Conservation (phyloP, 2,113 vertebrate species). For the Bufo bufo region DNA sequence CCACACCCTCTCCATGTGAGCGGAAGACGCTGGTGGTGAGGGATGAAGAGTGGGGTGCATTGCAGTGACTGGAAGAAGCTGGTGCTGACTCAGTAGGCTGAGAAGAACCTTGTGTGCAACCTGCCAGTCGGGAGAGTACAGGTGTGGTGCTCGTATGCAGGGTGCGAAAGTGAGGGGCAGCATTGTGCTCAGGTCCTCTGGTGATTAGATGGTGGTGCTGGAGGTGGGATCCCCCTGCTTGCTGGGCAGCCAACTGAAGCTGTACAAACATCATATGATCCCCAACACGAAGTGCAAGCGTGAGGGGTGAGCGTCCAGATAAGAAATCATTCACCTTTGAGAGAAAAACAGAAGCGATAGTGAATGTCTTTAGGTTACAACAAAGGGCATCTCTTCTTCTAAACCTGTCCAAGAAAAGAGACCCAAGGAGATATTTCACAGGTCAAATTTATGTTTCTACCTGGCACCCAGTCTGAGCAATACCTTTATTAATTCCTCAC, state of each 20-base stretch:
- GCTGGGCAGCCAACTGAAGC: slow-evolving; percentile 94
- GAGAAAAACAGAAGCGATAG: slow-evolving; percentile 52
- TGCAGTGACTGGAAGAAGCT: slow-evolving; percentile 75
- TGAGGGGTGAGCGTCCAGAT: slow-evolving; percentile 94
- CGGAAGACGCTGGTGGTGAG: slow-evolving; percentile 82
- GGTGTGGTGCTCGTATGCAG: slow-evolving; percentile 60
- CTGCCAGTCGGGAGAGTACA: slow-evolving; percentile 66
- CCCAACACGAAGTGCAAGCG: slow-evolving; percentile 91
- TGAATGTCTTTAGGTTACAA: background rate
- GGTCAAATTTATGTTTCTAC: background rate
- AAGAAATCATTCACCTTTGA: slow-evolving; percentile 95
- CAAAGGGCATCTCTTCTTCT: background rate
- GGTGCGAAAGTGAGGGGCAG: slow-evolving; percentile 65
- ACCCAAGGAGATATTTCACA: background rate
- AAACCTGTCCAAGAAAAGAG: background rate
- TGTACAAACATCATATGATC: slow-evolving; percentile 99
- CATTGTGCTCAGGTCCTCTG: slow-evolving; percentile 71
- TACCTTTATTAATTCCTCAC: background rate
- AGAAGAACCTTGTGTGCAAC: slow-evolving; percentile 65
- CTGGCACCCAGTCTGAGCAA: background rate
- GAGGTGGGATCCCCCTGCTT: slow-evolving; percentile 78
- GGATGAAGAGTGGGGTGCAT: slow-evolving; percentile 75
- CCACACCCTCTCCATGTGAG: slow-evolving; percentile 79
- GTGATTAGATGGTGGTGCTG: slow-evolving; percentile 87
- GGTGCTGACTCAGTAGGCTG: slow-evolving; percentile 62